A percentile compares a stretch with the other conserved stretches of the same genome.
phyloP scores from a whole-genome alignment of 1,140 invertebrate species.

The Popillia japonica region DNA sequence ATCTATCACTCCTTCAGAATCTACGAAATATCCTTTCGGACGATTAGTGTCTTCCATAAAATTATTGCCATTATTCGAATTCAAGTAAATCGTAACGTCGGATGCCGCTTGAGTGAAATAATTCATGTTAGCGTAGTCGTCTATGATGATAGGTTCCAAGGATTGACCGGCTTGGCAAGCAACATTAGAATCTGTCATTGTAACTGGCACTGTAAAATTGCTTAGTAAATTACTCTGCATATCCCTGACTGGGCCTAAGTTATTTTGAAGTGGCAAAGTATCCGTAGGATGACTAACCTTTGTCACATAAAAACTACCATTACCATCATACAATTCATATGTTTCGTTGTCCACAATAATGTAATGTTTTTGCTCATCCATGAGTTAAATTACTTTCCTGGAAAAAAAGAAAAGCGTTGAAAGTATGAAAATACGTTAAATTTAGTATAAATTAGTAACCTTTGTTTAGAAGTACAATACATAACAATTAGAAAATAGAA shows the following conservation, averaged over 20 bases:
- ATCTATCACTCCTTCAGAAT: constrained; percentile 34
- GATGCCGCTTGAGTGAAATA: constrained; percentile 34
- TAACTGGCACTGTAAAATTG: not conserved
- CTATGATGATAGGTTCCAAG: constrained; percentile 34
- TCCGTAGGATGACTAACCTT: constrained; percentile 2
- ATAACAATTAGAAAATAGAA: too few species aligned
- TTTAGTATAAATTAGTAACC: too few species aligned
- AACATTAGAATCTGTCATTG: constrained; percentile 4
- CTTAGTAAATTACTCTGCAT: constrained; percentile 2
- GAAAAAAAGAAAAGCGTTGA: not conserved
- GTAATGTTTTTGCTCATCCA: constrained; percentile 20
- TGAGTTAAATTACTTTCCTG: constrained; percentile 2
- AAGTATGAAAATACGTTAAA: not conserved
- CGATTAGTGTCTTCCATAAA: not conserved
- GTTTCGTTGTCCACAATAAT: constrained; percentile 35
- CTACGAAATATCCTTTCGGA: not conserved
- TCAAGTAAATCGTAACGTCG: constrained; percentile 34
- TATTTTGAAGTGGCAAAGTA: not conserved
- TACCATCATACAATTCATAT: constrained; percentile 28
- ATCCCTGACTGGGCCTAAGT: not conserved
- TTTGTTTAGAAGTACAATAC: too few species aligned
- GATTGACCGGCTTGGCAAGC: not conserved
- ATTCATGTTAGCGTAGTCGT: constrained; percentile 36
- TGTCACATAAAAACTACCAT: constrained; percentile 26
- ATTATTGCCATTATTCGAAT: constrained; percentile 7